Conservation (phyloP, 2,797 vertebrate species). For the Sebastes variabilis region DNA sequence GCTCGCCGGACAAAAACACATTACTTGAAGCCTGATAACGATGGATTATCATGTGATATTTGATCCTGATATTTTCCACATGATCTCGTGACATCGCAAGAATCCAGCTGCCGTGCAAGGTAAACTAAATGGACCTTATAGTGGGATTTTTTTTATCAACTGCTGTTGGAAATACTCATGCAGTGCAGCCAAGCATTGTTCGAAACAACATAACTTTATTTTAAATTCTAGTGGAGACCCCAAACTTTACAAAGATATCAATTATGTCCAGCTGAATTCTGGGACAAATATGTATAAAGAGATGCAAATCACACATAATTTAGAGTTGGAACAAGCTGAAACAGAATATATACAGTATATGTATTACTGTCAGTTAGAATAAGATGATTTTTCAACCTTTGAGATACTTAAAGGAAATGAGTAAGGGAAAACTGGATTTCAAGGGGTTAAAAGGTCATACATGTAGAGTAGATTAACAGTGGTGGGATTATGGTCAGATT, state of each 20-base stretch:
- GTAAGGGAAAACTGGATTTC: neutral
- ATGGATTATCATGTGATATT: neutral
- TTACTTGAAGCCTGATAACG: neutral
- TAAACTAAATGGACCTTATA: neutral
- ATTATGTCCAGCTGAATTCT: neutral
- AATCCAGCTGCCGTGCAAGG: neutral
- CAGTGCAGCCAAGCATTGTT: neutral
- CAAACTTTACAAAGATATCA: neutral
- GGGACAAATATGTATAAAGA: neutral
- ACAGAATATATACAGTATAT: neutral
- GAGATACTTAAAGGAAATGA: neutral
- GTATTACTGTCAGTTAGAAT: neutral
- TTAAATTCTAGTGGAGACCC: neutral
- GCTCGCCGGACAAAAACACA: neutral
- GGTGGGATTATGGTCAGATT: neutral
- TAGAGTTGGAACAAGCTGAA: neutral
- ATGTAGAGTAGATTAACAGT: neutral
- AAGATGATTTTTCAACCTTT: neutral
- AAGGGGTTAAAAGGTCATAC: neutral
- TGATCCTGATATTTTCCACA: neutral
- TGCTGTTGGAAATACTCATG: neutral
- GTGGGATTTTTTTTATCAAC: neutral
- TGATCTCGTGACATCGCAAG: neutral
- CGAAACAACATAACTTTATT: neutral
- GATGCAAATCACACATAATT: neutral